Conservation (phyloP, 2,888 invertebrate genomes). For the Willowsia nigromaculata region DNA sequence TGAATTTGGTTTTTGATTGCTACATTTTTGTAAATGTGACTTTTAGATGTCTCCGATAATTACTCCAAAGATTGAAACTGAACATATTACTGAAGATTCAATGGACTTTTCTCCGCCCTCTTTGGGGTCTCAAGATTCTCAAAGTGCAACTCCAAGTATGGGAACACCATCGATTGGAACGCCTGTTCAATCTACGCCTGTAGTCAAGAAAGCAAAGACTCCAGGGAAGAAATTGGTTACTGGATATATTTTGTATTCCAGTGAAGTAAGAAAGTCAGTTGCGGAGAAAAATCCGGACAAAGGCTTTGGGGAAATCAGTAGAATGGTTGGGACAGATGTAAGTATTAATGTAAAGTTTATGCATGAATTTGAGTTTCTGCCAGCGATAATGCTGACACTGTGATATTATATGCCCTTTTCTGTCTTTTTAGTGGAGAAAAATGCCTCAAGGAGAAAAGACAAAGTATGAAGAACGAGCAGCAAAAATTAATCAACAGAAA, state of each 20-base stretch:
- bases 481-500: constrained; percentile 92
- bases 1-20: too few species aligned
- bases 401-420: constrained; percentile 71
- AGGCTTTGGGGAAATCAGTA: constrained; percentile 92
- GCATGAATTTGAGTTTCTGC: too few species aligned
- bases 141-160: constrained; percentile 36
- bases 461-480: constrained; percentile 96
- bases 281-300: constrained; percentile 96
- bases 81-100: constrained; percentile 86
- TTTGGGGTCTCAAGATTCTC: constrained; percentile 82
- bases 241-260: constrained; percentile 98
- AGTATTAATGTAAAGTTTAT: constrained; percentile 69
- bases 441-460: constrained; percentile 93
- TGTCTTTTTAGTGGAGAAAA: constrained; percentile 91
- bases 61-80: constrained; percentile 80
- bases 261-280: constrained; percentile 95
- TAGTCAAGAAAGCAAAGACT: constrained; percentile 81
- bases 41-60: constrained; percentile 74
- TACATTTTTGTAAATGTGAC: constrained; percentile 7
- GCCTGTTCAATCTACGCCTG: constrained; percentile 40
- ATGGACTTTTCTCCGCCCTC: constrained; percentile 90
- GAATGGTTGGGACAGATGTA: constrained; percentile 87
- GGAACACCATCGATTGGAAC: constrained; percentile 58
- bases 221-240: constrained; percentile 92
- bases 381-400: too few species aligned